These are phyloP conservation scores for Pantherophis guttatus DNA, from an alignment of 2,113 vertebrate species.

Conservation along the genomic window DNA sequence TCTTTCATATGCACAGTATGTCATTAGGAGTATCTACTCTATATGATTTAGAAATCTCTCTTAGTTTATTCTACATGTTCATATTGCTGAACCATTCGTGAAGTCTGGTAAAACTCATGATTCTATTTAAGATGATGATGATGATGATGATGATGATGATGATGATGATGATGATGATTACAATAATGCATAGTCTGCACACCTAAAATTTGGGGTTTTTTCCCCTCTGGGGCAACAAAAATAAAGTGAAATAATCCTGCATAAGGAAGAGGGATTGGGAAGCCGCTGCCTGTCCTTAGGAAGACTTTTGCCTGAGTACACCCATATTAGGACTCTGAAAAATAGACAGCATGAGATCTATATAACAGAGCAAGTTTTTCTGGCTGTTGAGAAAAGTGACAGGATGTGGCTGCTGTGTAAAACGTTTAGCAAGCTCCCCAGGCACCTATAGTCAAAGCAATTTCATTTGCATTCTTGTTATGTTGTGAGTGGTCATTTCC, in stretches of 20 bases:
- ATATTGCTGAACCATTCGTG: neutral
- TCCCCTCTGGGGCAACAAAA: neutral
- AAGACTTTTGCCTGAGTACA: slow-evolving; percentile 9
- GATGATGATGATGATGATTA: neutral
- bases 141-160: neutral
- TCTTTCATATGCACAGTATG: neutral
- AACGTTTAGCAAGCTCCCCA: slow-evolving; percentile 56
- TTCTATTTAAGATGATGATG: neutral
- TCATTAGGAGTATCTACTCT: neutral
- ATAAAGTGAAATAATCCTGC: neutral
- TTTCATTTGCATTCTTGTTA: slow-evolving; percentile 56
- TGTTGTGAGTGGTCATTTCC: slow-evolving; percentile 45
- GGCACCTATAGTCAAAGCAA: slow-evolving; percentile 46
- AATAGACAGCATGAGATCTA: slow-evolving; percentile 3
- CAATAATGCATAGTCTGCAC: neutral
- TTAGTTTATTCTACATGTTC: neutral
- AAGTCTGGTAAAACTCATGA: neutral
- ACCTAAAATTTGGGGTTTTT: neutral
- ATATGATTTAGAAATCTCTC: neutral
- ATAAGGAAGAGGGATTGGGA: neutral
- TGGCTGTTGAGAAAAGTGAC: slow-evolving; percentile 39
- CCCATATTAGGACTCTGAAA: slow-evolving; percentile 22
- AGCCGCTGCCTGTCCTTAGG: neutral
- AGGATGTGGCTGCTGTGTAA: slow-evolving; percentile 33
- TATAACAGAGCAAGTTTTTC: slow-evolving; percentile 37